Evolutionary conservation across 1,140 invertebrate species (phyloP), one percentile per base, ranked within the genome.

Genomic region (Papilio polyxenes): DNA sequence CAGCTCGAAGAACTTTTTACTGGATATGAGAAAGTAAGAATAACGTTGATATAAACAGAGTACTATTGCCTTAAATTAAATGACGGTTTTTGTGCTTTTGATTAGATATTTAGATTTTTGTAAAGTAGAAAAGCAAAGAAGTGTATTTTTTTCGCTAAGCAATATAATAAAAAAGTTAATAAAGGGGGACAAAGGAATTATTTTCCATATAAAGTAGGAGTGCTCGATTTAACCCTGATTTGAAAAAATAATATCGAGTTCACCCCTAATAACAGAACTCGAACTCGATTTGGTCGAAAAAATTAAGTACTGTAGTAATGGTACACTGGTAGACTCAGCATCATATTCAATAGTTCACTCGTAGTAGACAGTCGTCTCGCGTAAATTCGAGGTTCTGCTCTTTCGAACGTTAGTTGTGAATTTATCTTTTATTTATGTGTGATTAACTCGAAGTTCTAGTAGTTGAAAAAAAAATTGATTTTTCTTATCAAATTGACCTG

Each of bases 331-430:
- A 44, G 23, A 37, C 49, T 17, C 20, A 17, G 75, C 75, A 31
- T 80, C 75, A 80, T 80, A 31, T 80, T 69, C 78, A 62, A 51
- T 80, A 69, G 78, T 80, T 49, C 78, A 11, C 37, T 80, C 78
- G 37, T 7, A 40, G 40, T 48, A 69, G 40, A 65, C 78, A 62
- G 78, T 80, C 78, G 78, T 40, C 48, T 80, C 59, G 59, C 40
- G 40, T 9, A 65, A 53, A 53, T 2, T 53, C 49, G 51, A 56
- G 23, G 15, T 31, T 53, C 51, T 56, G 51, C 10, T 37, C 51
- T 8, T 77, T 53, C 40, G 11, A 4, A 37, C 65, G 65, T 37
- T 13, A 65, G 31, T 40, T 40, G 10, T 10, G 3, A 31, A 8
- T 65, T 65, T 31, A 65, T 65, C 62, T 4, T 65, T 59, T 65